phyloP scores from a whole-genome alignment of 2,888 invertebrate species.

The Ametastegia equiseti region DNA sequence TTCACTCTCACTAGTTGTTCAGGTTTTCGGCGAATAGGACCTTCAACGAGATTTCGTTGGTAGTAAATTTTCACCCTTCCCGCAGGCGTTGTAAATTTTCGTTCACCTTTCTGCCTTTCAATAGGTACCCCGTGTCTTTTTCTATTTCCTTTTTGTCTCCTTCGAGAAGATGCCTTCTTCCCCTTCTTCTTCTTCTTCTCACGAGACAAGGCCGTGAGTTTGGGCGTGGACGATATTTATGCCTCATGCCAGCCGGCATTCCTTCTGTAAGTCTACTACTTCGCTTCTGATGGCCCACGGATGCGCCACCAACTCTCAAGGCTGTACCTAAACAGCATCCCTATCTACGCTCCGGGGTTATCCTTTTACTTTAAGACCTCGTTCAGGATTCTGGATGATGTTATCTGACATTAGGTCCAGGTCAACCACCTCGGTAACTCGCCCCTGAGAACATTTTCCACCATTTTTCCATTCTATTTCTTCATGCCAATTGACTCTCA shows the following conservation, averaged over 20 bases:
- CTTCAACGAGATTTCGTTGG: slow-evolving; percentile 50
- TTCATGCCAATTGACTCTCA: background rate
- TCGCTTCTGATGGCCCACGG: slow-evolving; percentile 20
- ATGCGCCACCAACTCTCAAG: slow-evolving; percentile 31
- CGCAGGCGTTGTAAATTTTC: slow-evolving; percentile 66
- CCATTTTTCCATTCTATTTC: background rate
- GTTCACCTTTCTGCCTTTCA: slow-evolving; percentile 63
- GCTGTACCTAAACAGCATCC: background rate
- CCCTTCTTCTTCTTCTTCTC: too few species aligned
- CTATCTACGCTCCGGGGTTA: slow-evolving; percentile 33
- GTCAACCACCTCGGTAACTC: slow-evolving; percentile 13
- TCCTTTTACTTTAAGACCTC: slow-evolving; percentile 39
- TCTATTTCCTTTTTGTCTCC: slow-evolving; percentile 19
- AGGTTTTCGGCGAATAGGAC: slow-evolving; percentile 61
- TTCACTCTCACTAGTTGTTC: slow-evolving; percentile 55
- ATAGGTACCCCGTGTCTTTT: slow-evolving; percentile 51
- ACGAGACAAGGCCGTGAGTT: slow-evolving; percentile 54
- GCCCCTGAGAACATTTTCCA: background rate
- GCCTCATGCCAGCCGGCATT: slow-evolving; percentile 53
- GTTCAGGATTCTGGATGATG: slow-evolving; percentile 7
- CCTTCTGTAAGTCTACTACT: slow-evolving; percentile 41
- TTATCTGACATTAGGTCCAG: slow-evolving; percentile 23
- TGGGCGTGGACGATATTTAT: slow-evolving; percentile 68
- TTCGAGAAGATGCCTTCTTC: slow-evolving; percentile 40
- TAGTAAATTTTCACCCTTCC: slow-evolving; percentile 71